Conservation (phyloP, 2,113 vertebrate genomes). For the Ochotona princeps region DNA sequence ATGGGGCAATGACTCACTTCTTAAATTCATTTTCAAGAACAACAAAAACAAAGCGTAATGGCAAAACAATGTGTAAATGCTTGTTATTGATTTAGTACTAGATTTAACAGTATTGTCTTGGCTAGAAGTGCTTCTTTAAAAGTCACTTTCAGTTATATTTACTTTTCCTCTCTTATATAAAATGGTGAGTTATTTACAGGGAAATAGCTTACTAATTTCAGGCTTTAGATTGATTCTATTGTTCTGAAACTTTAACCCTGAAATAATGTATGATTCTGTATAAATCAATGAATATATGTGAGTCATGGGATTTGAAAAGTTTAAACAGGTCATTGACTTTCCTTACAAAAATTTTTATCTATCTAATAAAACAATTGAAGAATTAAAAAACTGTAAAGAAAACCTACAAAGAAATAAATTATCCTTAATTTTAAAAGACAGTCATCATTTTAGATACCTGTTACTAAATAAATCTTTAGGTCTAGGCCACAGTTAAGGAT, state of each 20-base stretch:
- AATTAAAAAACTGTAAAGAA: slow-evolving; percentile 32
- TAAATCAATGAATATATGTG: slow-evolving; percentile 37
- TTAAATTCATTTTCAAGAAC: slow-evolving; percentile 47
- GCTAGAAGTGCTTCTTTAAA: slow-evolving; percentile 53
- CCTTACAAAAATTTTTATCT: slow-evolving; percentile 32
- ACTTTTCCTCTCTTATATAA: not conserved
- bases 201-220: slow-evolving; percentile 27
- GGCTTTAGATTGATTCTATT: slow-evolving; percentile 55
- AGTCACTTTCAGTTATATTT: slow-evolving; percentile 55
- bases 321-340: slow-evolving; percentile 19
- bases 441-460: slow-evolving; percentile 10
- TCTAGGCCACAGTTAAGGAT: not conserved
- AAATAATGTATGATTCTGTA: not conserved
- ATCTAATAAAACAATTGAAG: slow-evolving; percentile 5
- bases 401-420: not conserved
- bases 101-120: slow-evolving; percentile 49
- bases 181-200: slow-evolving; percentile 39
- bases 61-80: slow-evolving; percentile 49
- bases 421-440: slow-evolving; percentile 24
- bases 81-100: slow-evolving; percentile 58
- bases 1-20: not conserved
- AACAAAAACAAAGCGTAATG: slow-evolving; percentile 39
- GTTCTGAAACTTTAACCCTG: slow-evolving; percentile 53
- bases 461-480: slow-evolving; percentile 20
- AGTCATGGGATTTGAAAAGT: slow-evolving; percentile 8